Evolutionary conservation across 1,140 invertebrate genomes (phyloP).

Genomic region (Micrasema minimum): DNA sequence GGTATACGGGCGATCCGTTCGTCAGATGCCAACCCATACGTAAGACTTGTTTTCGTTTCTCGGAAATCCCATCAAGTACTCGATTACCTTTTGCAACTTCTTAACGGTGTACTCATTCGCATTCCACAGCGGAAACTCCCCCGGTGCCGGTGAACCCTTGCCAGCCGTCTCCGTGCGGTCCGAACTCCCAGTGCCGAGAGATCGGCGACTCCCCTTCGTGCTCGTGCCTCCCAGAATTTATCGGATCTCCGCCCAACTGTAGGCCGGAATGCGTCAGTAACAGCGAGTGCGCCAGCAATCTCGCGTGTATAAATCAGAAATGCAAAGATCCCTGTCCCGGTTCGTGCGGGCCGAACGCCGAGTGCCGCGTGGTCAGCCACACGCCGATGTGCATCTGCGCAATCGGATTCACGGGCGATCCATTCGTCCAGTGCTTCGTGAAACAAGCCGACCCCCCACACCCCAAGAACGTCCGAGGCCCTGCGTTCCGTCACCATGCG

Average conservation of each 20-base stretch:
- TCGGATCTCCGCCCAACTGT: conserved; percentile 80
- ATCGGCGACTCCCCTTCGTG: conserved; percentile 74
- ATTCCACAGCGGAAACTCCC: conserved; percentile 67
- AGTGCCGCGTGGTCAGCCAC: conserved; percentile 80
- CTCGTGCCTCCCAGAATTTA: conserved; percentile 75
- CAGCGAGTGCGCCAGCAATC: conserved; percentile 76
- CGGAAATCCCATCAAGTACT: neutral
- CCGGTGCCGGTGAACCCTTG: conserved; percentile 71
- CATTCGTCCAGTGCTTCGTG: conserved; percentile 72
- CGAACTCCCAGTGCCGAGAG: conserved; percentile 76
- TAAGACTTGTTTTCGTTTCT: conserved; percentile 52
- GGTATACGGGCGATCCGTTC: conserved; percentile 72
- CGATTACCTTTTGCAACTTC: no score
- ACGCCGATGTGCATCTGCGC: conserved; percentile 78
- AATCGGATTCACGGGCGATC: conserved; percentile 76
- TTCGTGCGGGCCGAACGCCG: conserved; percentile 75
- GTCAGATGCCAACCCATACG: conserved; percentile 66
- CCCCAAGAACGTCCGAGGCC: conserved; percentile 66
- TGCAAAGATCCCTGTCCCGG: conserved; percentile 79
- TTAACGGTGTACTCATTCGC: conserved; percentile 29
- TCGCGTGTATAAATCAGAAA: conserved; percentile 78
- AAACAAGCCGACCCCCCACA: conserved; percentile 52
- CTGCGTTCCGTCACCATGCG: conserved; percentile 81
- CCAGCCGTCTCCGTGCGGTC: conserved; percentile 80
- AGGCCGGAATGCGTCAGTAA: conserved; percentile 80